Evolutionary conservation across 1,140 invertebrate species (phyloP), one percentile per base, ranked within the genome.

Genomic region (Stenopsyche tienmushanensis): DNA sequence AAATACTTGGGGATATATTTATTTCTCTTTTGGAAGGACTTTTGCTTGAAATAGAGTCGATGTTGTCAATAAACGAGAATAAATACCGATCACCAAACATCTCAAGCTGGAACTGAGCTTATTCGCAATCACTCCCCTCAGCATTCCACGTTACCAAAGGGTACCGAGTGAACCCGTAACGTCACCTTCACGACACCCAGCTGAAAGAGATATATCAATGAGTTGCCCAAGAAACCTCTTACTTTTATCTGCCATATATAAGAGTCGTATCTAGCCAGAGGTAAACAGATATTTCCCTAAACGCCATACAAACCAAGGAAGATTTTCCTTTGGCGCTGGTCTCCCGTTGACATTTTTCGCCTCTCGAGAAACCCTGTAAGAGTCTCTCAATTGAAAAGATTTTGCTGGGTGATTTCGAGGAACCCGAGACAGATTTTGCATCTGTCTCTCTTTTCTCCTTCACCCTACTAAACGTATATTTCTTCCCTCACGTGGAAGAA

Each of bases 371-470:
- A 66, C 50, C 52, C 47, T 55, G 45, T 53, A 39, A 58, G 60
- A 67, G 60, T 63, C 42, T 63, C 60, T 67, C 66, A 67, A 67
- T 67, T 67, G 66, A 67, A 67, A 67, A 67, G 66, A 67, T 67
- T 64, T 64, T 52, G 55, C 39, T 45, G 64, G 45, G 20, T 42
- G 64, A 66, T 66, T 60, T 26, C 20, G 29, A 64, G 45, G 65
- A 50, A 54, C 23, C 59, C 39, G 26, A 55, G 65, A 67, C 65
- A 34, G 65, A 24, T 55, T 62, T 67, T 62, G 59, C 53, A 57
- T 60, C 64, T 20, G 45, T 42, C 50, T 44, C 18, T 25, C 18
- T n/a, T 26, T 21, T 29, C n/a, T 2, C 3, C 23, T 34, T 29
- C 23, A 2, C 24, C 20, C 13, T n/a, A 1, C n/a, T n/a, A n/a